A percentile compares a stretch with the other conserved stretches of the same genome.
These are phyloP conservation scores for Eulithis prunata DNA, from an alignment of 2,888 invertebrate species.

Conservation along the genomic window DNA sequence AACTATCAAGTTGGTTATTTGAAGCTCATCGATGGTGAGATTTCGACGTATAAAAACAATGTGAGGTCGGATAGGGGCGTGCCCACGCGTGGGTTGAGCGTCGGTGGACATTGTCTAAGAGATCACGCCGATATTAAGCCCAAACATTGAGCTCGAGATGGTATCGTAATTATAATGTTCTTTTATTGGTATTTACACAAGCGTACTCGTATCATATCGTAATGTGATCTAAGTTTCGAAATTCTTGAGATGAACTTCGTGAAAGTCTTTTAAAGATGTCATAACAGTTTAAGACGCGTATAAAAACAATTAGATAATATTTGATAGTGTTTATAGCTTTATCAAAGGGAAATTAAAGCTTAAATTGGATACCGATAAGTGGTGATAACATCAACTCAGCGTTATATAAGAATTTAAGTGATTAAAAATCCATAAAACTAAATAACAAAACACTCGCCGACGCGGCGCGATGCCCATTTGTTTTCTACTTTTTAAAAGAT, in stretches of 20 bases:
- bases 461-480: not conserved
- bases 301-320: conserved; percentile 38
- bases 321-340: conserved; percentile 40
- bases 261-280: conserved; percentile 45
- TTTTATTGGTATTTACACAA: conserved; percentile 79
- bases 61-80: conserved; percentile 70
- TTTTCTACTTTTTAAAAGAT: conserved; percentile 14
- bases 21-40: conserved; percentile 62
- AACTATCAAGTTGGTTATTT: conserved; percentile 56
- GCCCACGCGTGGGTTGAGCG: conserved; percentile 71
- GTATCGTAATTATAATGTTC: conserved; percentile 81
- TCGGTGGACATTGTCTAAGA: conserved; percentile 79
- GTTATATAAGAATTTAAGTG: conserved; percentile 28
- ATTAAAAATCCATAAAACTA: conserved; percentile 26
- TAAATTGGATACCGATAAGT: conserved; percentile 34
- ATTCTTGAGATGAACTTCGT: conserved; percentile 37
- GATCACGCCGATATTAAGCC: conserved; percentile 66
- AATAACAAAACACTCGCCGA: conserved; percentile 14
- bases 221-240: conserved; percentile 43
- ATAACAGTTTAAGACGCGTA: conserved; percentile 35
- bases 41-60: conserved; percentile 68
- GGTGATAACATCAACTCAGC: conserved; percentile 30
- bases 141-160: conserved; percentile 75
- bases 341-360: conserved; percentile 33
- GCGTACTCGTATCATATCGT: conserved; percentile 40